Conservation (phyloP, 1,140 invertebrate genomes). For the Drosophila rufa region DNA sequence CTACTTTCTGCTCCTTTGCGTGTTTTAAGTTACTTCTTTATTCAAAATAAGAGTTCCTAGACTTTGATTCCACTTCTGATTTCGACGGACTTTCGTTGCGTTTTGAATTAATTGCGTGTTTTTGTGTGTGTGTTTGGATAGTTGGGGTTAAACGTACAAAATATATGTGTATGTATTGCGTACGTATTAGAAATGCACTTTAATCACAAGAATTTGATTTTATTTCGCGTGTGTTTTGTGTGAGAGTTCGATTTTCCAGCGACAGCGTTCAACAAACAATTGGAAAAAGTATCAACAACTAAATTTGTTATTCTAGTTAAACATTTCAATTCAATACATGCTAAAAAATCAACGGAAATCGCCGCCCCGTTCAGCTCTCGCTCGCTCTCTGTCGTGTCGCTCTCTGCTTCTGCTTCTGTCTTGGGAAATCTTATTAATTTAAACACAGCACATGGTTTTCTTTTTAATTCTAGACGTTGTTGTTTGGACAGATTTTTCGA, state of each 20-base stretch:
- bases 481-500: conserved; percentile 34
- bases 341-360: conserved; percentile 75
- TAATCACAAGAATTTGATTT: conserved; percentile 84
- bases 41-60: conserved; percentile 23
- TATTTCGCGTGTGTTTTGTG: conserved; percentile 50
- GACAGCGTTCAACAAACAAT: conserved; percentile 77
- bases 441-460: conserved; percentile 70
- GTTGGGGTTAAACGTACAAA: conserved; percentile 27
- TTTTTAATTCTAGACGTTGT: conserved; percentile 43
- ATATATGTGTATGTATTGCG: conserved; percentile 32
- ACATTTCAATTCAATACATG: conserved; percentile 78
- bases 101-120: conserved; percentile 31
- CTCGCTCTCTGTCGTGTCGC: conserved; percentile 22
- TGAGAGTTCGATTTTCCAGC: conserved; percentile 48
- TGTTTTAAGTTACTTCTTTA: conserved; percentile 20
- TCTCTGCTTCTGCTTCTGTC: conserved; percentile 16
- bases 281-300: conserved; percentile 82
- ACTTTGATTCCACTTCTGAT: conserved; percentile 25
- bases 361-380: conserved; percentile 66
- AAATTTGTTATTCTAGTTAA: conserved; percentile 84
- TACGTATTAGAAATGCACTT: conserved; percentile 84
- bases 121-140: conserved; percentile 38
- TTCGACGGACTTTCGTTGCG: conserved; percentile 48
- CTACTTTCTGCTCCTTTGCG: conserved; percentile 14
- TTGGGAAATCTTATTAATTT: conserved; percentile 34